Conservation (phyloP, 2,113 vertebrate species). For the Meriones unguiculatus region DNA sequence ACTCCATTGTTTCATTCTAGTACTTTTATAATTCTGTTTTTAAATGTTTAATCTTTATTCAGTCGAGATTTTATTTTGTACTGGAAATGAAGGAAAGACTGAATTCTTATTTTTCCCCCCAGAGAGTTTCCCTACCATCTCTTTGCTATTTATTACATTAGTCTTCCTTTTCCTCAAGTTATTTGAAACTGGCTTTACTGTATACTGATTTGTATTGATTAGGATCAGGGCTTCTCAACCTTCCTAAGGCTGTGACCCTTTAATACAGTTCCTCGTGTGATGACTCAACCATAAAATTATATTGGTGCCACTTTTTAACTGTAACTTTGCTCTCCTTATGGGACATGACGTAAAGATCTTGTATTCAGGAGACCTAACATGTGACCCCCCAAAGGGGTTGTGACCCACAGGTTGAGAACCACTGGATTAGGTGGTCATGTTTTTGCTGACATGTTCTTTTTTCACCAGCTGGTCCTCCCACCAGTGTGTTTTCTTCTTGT, state of each 20-base stretch:
- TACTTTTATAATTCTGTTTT: conserved; percentile 32
- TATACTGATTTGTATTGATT: not conserved
- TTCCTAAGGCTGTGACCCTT: not conserved
- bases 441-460: not conserved
- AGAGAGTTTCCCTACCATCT: not conserved
- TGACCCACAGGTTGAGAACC: not conserved
- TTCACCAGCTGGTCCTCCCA: not conserved
- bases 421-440: not conserved
- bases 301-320: not conserved
- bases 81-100: not conserved
- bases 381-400: not conserved
- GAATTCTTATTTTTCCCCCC: not conserved
- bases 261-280: not conserved
- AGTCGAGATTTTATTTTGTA: conserved; percentile 2
- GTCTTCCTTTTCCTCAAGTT: not conserved
- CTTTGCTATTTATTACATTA: not conserved
- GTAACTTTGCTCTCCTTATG: not conserved
- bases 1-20: not conserved
- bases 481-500: not conserved
- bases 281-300: not conserved
- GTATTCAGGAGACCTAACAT: not conserved
- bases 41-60: conserved; percentile 14
- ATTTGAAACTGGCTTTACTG: not conserved
- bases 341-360: not conserved
- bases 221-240: not conserved